These are phyloP conservation scores for Portunus trituberculatus DNA, from an alignment of 1,140 invertebrate species.

Conservation along the genomic window DNA sequence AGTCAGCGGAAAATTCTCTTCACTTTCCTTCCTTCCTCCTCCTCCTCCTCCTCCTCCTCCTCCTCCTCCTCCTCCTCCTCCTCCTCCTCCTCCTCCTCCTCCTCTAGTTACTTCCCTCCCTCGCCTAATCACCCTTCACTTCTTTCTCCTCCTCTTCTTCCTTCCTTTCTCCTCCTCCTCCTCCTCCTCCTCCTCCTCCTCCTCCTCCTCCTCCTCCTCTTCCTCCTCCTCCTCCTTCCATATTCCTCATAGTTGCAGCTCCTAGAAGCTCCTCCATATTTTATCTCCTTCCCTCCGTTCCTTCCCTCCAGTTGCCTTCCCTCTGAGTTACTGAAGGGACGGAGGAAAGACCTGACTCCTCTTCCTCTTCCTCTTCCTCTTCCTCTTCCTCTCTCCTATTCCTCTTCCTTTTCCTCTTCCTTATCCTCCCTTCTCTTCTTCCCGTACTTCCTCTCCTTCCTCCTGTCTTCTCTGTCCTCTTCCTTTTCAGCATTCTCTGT, in stretches of 20 bases:
- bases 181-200: slow-evolving; percentile 2
- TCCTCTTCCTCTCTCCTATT: neutral
- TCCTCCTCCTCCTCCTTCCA: neutral
- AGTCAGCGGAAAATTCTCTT: too few relatives aligned
- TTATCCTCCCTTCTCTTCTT: neutral
- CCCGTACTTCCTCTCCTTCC: too few relatives aligned
- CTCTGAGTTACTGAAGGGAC: too few relatives aligned
- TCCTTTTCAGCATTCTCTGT: too few relatives aligned
- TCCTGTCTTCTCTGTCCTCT: too few relatives aligned
- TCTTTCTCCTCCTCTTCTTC: neutral
- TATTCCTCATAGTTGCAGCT: neutral
- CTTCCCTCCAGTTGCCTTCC: neutral
- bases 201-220: neutral
- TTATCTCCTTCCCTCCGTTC: neutral
- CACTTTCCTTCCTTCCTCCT: too few relatives aligned
- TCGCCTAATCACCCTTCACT: neutral
- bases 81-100: too few relatives aligned
- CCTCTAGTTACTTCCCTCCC: too few relatives aligned
- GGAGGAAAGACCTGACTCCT: neutral
- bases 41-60: too few relatives aligned
- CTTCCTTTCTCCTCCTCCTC: neutral
- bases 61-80: too few relatives aligned
- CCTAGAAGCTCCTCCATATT: neutral
- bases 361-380: neutral
- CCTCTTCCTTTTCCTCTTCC: neutral